Evolutionary conservation across 2,888 invertebrate genomes (phyloP).

Genomic region (Galerucella nymphaeae): DNA sequence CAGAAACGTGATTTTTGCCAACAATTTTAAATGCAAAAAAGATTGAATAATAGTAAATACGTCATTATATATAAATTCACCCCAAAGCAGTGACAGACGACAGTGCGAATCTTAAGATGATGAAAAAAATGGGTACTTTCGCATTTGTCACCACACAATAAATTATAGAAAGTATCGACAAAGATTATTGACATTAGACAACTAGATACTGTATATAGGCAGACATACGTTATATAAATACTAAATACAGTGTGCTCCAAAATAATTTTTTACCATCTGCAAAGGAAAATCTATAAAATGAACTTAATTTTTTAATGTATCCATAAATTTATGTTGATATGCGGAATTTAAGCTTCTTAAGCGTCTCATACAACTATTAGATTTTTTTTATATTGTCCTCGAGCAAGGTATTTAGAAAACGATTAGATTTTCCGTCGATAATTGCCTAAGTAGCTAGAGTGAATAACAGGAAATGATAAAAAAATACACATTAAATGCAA

Average conservation of each 20-base stretch:
- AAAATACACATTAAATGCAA: background rate
- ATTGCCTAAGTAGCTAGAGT: background rate
- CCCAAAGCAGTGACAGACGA: too few species aligned
- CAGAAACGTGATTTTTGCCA: too few species aligned
- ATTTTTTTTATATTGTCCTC: background rate
- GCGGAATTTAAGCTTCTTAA: too few species aligned
- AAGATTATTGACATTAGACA: background rate
- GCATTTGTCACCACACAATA: conserved; percentile 1
- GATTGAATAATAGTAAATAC: too few species aligned
- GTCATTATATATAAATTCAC: too few species aligned
- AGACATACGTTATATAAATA: background rate
- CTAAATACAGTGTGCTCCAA: background rate
- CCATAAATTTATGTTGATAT: too few species aligned
- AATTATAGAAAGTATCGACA: background rate
- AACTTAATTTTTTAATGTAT: too few species aligned
- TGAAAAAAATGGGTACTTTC: background rate
- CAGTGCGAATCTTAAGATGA: background rate
- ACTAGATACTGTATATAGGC: background rate
- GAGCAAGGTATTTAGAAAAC: background rate
- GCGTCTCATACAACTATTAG: too few species aligned
- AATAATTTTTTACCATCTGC: background rate
- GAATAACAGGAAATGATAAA: background rate
- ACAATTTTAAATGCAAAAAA: too few species aligned
- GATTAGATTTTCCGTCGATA: background rate
- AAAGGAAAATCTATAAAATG: too few species aligned